A percentile compares a stretch with the other conserved stretches of the same genome.
phyloP scores from a whole-genome alignment of 2,113 vertebrate species.

The Lycaon pictus region DNA sequence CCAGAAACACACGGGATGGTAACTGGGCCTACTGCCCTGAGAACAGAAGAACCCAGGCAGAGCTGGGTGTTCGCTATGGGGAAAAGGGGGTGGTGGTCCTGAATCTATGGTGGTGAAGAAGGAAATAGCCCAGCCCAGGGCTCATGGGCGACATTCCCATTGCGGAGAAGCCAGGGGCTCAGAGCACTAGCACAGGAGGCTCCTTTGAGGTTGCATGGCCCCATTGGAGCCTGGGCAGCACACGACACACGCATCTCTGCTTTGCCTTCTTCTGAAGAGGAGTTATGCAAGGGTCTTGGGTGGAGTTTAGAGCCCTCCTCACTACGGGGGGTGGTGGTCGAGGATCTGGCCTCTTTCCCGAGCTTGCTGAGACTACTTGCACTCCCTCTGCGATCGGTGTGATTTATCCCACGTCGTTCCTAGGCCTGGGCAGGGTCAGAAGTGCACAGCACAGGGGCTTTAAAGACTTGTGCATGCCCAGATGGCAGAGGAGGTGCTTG shows the following conservation, averaged over 20 bases:
- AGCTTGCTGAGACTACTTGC: not conserved
- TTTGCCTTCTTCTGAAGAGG: not conserved
- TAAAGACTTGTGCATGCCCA: too few relatives aligned
- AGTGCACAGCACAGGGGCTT: rapidly evolving
- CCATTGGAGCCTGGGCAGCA: rapidly evolving
- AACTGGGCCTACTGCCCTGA: not conserved
- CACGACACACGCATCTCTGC: rapidly evolving
- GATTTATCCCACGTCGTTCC: rapidly evolving
- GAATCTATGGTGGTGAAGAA: not conserved
- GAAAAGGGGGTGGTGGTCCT: not conserved
- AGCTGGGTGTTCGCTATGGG: not conserved
- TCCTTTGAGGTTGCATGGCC: not conserved
- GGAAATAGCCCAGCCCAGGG: not conserved
- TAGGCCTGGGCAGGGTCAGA: too few relatives aligned
- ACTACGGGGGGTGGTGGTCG: rapidly evolving
- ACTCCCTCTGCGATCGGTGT: not conserved
- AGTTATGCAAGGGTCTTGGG: too few relatives aligned
- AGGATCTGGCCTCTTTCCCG: not conserved
- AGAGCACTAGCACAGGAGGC: too few relatives aligned
- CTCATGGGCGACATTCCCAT: too few relatives aligned
- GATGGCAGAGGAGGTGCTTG: rapidly evolving
- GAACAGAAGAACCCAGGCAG: not conserved
- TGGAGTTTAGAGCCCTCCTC: not conserved
- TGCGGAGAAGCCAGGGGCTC: not conserved
- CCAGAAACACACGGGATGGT: not conserved